Evolutionary conservation across 2,113 vertebrate species (phyloP).

Genomic region (Heterotis niloticus): DNA sequence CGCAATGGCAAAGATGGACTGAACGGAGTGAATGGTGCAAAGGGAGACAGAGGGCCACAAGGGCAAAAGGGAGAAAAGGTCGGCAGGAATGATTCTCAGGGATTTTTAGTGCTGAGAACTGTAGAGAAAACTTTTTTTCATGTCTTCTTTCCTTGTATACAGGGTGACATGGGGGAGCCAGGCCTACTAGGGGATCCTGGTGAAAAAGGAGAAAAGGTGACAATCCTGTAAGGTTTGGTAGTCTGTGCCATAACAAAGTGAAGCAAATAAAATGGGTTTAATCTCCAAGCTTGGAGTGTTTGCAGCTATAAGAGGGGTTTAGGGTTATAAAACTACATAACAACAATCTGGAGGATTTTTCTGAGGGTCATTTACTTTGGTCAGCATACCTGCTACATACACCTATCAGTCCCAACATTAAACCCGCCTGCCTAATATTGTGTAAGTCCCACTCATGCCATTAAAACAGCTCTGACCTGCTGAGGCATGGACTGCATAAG

Average conservation of each 20-base stretch:
- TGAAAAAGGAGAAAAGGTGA: slow-evolving; percentile 74
- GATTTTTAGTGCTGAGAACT: background rate
- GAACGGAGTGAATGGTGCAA: slow-evolving; percentile 72
- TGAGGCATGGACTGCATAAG: no score
- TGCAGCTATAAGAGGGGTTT: no score
- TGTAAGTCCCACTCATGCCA: no score
- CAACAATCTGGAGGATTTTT: no score
- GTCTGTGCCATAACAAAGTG: no score
- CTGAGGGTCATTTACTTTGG: background rate
- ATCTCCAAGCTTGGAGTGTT: no score
- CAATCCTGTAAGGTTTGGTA: background rate
- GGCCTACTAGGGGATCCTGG: slow-evolving; percentile 67
- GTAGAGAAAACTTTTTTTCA: background rate
- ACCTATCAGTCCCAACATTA: no score
- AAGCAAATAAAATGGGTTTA: no score
- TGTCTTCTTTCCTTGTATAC: background rate
- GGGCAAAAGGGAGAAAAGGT: slow-evolving; percentile 72
- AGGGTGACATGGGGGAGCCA: slow-evolving; percentile 73
- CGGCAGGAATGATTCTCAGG: slow-evolving; percentile 20
- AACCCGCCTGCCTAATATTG: no score
- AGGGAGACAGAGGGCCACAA: slow-evolving; percentile 70
- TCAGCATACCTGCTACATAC: background rate
- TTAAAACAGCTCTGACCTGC: no score
- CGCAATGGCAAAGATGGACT: slow-evolving; percentile 66
- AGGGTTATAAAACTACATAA: no score